phyloP scores from a whole-genome alignment of 2,888 invertebrate species.

The Pachymerium ferrugineum region DNA sequence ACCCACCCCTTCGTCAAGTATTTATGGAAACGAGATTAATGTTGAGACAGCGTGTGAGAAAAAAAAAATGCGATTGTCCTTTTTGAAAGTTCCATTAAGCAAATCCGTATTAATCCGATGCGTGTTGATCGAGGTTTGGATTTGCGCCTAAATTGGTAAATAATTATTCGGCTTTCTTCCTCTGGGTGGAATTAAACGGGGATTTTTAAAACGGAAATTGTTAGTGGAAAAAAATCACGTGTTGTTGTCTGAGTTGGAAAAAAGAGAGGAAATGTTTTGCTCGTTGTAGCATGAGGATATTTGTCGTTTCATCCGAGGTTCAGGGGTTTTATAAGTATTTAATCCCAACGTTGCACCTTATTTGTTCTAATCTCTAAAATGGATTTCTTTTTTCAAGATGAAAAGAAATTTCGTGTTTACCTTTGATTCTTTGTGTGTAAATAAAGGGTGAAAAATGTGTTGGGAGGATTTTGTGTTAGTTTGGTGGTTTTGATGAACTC shows the following conservation, averaged over 20 bases:
- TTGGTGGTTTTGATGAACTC: background rate
- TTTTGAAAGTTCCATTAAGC: background rate
- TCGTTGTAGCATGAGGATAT: no score
- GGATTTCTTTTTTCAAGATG: no score
- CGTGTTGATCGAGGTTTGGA: background rate
- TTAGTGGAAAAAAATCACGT: no score
- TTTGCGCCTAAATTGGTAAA: background rate
- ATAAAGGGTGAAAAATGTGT: background rate
- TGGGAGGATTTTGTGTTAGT: background rate
- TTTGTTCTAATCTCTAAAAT: no score
- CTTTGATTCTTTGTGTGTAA: background rate
- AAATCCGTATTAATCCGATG: background rate
- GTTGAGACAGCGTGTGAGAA: background rate
- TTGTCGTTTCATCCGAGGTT: no score
- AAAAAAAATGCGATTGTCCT: background rate
- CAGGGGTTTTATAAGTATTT: no score
- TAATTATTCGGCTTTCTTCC: background rate
- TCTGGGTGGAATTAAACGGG: background rate
- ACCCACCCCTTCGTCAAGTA: slow-evolving; percentile 21
- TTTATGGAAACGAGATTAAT: slow-evolving; percentile 22
- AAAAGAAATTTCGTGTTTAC: background rate
- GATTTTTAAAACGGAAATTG: background rate
- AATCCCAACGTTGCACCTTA: no score
- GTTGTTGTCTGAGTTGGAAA: no score
- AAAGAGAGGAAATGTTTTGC: no score